Evolutionary conservation across 2,113 vertebrate species (phyloP).

Genomic region (Muntiacus reevesi): DNA sequence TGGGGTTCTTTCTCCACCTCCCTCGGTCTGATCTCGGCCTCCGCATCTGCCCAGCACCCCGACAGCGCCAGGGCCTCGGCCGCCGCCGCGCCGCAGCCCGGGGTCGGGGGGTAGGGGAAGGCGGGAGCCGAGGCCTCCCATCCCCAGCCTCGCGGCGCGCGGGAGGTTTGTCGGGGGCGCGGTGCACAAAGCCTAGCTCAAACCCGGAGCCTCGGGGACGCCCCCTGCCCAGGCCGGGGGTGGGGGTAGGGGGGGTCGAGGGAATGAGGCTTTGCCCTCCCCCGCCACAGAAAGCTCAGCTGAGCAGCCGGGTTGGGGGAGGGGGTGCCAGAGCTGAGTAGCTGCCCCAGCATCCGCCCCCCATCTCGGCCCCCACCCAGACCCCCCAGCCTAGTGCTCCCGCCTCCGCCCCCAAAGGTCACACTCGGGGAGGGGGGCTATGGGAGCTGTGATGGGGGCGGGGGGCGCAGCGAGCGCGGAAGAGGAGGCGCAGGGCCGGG

Average conservation of each 20-base stretch:
- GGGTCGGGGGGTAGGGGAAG: slow-evolving; percentile 34
- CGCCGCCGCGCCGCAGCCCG: neutral
- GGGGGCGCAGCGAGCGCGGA: neutral
- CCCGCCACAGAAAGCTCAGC: neutral
- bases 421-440: neutral
- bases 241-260: neutral
- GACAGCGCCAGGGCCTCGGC: slow-evolving; percentile 54
- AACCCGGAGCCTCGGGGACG: neutral
- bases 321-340: neutral
- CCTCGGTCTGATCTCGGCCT: neutral
- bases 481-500: neutral
- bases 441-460: neutral
- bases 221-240: neutral
- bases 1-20: neutral
- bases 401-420: slow-evolving; percentile 21
- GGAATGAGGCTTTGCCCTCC: neutral
- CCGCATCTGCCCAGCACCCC: slow-evolving; percentile 8
- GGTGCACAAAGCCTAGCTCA: slow-evolving; percentile 57
- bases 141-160: slow-evolving; percentile 15
- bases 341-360: neutral
- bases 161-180: neutral
- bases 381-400: neutral
- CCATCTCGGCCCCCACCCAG: neutral
- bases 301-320: neutral
- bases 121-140: slow-evolving; percentile 39